phyloP scores from a whole-genome alignment of 2,113 vertebrate genomes.

The Scortum barcoo region DNA sequence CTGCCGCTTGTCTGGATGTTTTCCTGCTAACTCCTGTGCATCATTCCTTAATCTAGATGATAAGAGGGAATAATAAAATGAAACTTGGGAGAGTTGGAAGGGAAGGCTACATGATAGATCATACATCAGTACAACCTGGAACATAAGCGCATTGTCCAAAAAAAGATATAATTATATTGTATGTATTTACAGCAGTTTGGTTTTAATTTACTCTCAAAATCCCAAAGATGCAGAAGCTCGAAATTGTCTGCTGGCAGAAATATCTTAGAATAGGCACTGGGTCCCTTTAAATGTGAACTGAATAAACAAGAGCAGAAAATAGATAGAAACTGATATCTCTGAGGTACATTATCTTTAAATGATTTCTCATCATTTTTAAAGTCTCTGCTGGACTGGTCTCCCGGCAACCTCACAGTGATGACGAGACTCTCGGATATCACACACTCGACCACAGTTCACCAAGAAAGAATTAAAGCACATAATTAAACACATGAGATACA shows the following conservation, averaged over 20 bases:
- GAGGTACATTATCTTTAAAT: neutral
- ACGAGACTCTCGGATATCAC: neutral
- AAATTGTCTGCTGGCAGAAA: neutral
- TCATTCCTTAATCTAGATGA: neutral
- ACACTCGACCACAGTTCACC: neutral
- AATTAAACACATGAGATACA: neutral
- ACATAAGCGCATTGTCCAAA: neutral
- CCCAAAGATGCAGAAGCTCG: neutral
- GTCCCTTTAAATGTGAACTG: neutral
- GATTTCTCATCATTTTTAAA: neutral
- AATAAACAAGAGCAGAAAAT: neutral
- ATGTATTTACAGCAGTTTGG: neutral
- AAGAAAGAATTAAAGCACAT: neutral
- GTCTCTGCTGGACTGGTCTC: neutral
- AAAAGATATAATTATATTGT: neutral
- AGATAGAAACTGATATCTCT: neutral
- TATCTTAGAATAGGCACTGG: neutral
- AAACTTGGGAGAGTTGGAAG: neutral
- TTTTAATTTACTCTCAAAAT: neutral
- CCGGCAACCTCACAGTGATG: neutral
- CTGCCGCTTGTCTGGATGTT: neutral
- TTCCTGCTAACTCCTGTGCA: neutral
- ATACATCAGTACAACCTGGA: neutral
- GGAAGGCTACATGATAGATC: neutral
- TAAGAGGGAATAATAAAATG: neutral